These are phyloP conservation scores for Argya squamiceps DNA, from an alignment of 2,797 vertebrate species.

Conservation along the genomic window DNA sequence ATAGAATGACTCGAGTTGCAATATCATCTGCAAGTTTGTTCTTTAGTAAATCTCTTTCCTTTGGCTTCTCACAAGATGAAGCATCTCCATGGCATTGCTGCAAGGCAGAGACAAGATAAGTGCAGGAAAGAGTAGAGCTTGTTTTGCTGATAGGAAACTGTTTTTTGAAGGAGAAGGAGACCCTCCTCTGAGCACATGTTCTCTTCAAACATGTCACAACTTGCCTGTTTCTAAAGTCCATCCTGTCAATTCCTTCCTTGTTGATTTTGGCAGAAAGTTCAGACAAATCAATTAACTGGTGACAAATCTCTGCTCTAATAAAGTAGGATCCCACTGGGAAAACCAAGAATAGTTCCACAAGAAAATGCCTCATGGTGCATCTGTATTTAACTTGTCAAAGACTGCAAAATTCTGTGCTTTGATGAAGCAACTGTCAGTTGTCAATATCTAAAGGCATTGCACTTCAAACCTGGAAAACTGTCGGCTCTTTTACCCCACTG, in stretches of 20 bases:
- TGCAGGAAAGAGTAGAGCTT: background rate
- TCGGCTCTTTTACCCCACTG: background rate
- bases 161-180: background rate
- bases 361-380: background rate
- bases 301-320: background rate
- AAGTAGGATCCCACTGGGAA: background rate
- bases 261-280: background rate
- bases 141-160: background rate
- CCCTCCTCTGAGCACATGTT: accelerated
- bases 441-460: background rate
- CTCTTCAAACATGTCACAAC: background rate
- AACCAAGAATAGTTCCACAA: background rate
- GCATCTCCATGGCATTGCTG: background rate
- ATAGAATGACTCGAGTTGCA: background rate
- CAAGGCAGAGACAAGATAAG: background rate
- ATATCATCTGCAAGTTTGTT: background rate
- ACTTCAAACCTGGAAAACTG: background rate
- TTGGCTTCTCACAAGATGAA: background rate
- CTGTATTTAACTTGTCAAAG: background rate
- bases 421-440: background rate
- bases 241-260: background rate
- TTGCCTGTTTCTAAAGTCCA: background rate
- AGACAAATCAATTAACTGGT: background rate
- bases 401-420: background rate
- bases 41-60: background rate